These are phyloP conservation scores for Addax nasomaculatus DNA, from an alignment of 2,113 vertebrate species.

Conservation along the genomic window DNA sequence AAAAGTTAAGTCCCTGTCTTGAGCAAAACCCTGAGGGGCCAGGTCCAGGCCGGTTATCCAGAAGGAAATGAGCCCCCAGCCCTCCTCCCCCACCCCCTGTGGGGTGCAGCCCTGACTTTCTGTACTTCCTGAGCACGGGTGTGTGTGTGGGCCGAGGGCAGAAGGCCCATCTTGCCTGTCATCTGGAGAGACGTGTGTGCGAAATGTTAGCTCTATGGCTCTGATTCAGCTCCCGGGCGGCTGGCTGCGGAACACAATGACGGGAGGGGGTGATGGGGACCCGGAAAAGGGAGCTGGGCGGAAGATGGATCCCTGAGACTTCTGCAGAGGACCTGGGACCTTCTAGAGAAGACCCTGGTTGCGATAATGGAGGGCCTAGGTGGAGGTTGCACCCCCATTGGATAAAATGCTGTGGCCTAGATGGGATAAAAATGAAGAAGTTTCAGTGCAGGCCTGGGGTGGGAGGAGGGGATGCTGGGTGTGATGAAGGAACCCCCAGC, in stretches of 20 bases:
- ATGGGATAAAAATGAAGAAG: not conserved
- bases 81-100: not conserved
- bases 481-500: not conserved
- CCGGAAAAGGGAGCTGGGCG: not conserved
- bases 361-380: not conserved
- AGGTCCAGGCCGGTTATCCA: not conserved
- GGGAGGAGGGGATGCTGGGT: not conserved
- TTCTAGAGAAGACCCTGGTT: not conserved
- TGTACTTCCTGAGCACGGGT: conserved; percentile 68
- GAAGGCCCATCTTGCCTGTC: conserved; percentile 77
- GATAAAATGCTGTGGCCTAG: not conserved
- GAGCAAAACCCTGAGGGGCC: not conserved
- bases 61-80: not conserved
- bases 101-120: conserved; percentile 51
- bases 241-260: conserved; percentile 55
- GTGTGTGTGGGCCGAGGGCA: conserved; percentile 74
- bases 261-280: conserved; percentile 33
- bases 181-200: conserved; percentile 76
- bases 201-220: conserved; percentile 75
- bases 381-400: not conserved
- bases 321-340: not conserved
- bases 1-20: not conserved
- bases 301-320: not conserved
- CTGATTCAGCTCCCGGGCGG: conserved; percentile 64
- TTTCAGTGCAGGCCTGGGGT: not conserved